These are phyloP conservation scores for Nipponia nippon DNA, from an alignment of 2,113 vertebrate genomes.

Conservation along the genomic window DNA sequence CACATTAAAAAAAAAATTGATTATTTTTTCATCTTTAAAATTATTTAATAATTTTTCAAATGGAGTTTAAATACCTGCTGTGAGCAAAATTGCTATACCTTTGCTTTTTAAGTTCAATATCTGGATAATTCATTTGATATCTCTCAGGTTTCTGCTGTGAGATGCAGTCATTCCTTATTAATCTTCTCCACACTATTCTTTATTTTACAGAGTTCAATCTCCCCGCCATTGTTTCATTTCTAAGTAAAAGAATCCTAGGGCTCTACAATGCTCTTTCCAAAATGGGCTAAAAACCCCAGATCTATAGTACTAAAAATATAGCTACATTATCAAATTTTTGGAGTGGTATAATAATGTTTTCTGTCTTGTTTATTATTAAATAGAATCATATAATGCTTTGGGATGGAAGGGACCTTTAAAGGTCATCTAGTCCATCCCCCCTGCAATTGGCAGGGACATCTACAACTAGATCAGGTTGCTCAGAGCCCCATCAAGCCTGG, in stretches of 20 bases:
- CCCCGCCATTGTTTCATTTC: neutral
- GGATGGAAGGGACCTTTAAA: no score
- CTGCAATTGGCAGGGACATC: no score
- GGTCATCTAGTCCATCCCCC: no score
- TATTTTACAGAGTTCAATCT: neutral
- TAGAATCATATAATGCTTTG: no score
- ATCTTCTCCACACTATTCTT: neutral
- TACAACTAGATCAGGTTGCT: no score
- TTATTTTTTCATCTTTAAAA: neutral
- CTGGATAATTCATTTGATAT: neutral
- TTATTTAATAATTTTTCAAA: neutral
- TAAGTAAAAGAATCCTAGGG: neutral
- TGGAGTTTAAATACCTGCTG: neutral
- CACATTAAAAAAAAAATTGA: neutral
- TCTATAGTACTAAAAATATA: neutral
- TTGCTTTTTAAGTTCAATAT: neutral
- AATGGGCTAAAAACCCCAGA: neutral
- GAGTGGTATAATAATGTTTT: neutral
- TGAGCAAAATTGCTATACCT: neutral
- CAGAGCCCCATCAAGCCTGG: no score
- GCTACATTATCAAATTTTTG: neutral
- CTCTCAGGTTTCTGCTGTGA: neutral
- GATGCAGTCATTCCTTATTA: neutral
- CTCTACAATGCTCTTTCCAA: neutral
- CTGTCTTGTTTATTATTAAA: neutral